A percentile compares a stretch with the other conserved stretches of the same genome.
These are phyloP conservation scores for Ectropis crepuscularia DNA, from an alignment of 2,888 invertebrate genomes.

Conservation along the genomic window DNA sequence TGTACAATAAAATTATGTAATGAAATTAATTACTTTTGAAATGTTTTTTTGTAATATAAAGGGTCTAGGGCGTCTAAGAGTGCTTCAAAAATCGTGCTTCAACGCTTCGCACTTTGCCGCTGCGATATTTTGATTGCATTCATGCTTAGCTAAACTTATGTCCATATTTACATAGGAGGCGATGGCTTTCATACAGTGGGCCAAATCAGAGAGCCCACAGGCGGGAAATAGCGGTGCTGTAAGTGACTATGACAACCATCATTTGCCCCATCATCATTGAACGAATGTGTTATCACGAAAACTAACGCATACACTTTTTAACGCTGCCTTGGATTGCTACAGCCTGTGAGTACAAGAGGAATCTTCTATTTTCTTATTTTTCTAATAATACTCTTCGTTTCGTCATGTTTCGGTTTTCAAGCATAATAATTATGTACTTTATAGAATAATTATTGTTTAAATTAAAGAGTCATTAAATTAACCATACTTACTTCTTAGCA, in stretches of 20 bases:
- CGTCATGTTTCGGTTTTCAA: too few species aligned
- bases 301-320: constrained; percentile 81
- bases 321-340: constrained; percentile 79
- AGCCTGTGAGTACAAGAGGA: constrained; percentile 77
- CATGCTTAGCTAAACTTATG: constrained; percentile 73
- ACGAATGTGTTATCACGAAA: constrained; percentile 71
- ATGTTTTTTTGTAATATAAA: too few species aligned
- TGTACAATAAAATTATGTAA: too few species aligned
- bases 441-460: too few species aligned
- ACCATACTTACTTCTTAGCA: too few species aligned
- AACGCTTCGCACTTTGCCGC: constrained; percentile 21
- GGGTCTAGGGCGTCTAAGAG: too few species aligned
- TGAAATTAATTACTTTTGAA: too few species aligned
- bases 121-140: constrained; percentile 25
- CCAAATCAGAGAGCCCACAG: constrained; percentile 73
- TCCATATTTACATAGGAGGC: constrained; percentile 78
- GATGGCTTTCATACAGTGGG: constrained; percentile 77
- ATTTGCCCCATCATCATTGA: constrained; percentile 59
- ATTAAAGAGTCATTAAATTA: too few species aligned
- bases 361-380: constrained; percentile 15
- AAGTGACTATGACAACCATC: constrained; percentile 72
- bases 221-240: constrained; percentile 78
- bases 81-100: constrained; percentile 13
- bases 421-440: too few species aligned
- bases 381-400: neutral